Conservation (phyloP, 2,888 invertebrate genomes). For the Yponomeuta cagnagella region DNA sequence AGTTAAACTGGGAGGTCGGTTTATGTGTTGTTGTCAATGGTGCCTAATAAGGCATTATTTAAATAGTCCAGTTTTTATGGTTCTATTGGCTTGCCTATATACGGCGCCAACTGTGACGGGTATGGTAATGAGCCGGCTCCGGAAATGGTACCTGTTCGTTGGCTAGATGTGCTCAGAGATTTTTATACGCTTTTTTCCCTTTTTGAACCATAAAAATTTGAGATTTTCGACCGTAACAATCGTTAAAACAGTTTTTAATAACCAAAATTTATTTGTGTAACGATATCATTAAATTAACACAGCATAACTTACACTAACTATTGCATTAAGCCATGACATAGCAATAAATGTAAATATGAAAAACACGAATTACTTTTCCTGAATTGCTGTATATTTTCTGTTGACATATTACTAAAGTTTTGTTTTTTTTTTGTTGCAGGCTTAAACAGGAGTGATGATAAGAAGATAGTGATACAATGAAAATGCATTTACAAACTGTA, state of each 20-base stretch:
- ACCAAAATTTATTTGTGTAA: too few relatives aligned
- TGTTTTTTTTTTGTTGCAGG: constrained; percentile 51
- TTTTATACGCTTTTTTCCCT: constrained; percentile 22
- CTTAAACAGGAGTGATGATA: constrained; percentile 47
- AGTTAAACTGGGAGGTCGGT: neutral
- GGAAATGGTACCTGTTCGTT: constrained; percentile 60
- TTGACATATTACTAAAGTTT: constrained; percentile 13
- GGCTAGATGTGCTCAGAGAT: constrained; percentile 32
- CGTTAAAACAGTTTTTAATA: too few relatives aligned
- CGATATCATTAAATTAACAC: too few relatives aligned
- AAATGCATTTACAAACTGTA: constrained; percentile 56
- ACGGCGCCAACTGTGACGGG: constrained; percentile 43
- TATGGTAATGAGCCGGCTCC: constrained; percentile 44
- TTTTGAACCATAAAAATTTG: neutral
- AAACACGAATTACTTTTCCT: too few relatives aligned
- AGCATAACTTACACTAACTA: too few relatives aligned
- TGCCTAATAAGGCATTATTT: constrained; percentile 39
- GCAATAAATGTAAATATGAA: too few relatives aligned
- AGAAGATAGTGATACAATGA: constrained; percentile 30
- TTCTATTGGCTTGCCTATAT: constrained; percentile 31
- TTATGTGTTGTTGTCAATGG: constrained; percentile 20
- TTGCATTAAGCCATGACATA: too few relatives aligned
- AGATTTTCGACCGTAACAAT: too few relatives aligned
- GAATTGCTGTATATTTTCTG: constrained; percentile 2
- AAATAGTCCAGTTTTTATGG: constrained; percentile 36